Evolutionary conservation across 2,888 invertebrate genomes (phyloP), one percentile per base, ranked within the genome.

Genomic region (Dryobota labecula): DNA sequence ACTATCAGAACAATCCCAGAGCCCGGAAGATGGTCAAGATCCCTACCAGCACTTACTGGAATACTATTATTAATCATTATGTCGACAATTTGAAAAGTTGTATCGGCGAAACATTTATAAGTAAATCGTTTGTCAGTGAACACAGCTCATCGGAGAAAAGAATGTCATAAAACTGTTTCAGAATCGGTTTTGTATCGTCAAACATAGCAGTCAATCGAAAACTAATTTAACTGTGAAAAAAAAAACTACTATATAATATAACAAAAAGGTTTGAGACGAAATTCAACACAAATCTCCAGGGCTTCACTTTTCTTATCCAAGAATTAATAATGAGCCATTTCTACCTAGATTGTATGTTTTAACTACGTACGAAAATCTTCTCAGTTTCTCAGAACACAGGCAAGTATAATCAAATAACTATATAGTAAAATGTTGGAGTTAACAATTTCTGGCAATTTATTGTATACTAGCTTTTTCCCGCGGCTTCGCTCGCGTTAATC

Each of bases 291-390:
- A 45, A 54, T 45, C 43, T 54, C 27, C 33, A 15, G 11, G 9
- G 49, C 4, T 41, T 68, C 24, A 49, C 18, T 27, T 51, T 51
- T n/a, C 30, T 36, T 24, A 67, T 57, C 11, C 15, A 41, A 20
- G 15, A 49, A 51, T 58, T 41, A 30, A 58, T 68, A 33, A 65
- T 65, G 33, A 36, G 24, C n/a, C 24, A 24, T 69, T 63, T n/a
- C 9, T 45, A 61, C 5, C 36, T 24, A 61, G 20, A 36, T 30
- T 41, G 5, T 15, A 33, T 7, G 13, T 27, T 36, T n/a, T 45
- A 62, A 61, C 65, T n/a, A 65, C 6, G 24, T 18, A 30, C n/a
- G 5, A 45, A n/a, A 30, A 61, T 33, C 15, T 45, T 38, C 9
- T 57, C n/a, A 57, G 5, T 36, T 36, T 9, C 15, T 11, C n/a